phyloP scores from a whole-genome alignment of 1,140 invertebrate species.

The Zaprionus ornatus region DNA sequence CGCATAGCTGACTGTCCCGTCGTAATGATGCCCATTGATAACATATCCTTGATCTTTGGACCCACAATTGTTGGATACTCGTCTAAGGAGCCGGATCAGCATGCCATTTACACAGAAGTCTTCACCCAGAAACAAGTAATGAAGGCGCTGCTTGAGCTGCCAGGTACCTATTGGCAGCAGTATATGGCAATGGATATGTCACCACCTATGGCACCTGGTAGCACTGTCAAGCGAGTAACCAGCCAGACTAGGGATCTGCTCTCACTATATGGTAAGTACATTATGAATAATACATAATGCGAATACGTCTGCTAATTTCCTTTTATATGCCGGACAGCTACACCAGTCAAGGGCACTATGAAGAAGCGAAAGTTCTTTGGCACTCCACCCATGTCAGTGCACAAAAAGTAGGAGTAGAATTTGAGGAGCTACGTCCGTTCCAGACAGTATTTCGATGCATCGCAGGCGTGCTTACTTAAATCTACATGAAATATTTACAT shows the following conservation, averaged over 20 bases:
- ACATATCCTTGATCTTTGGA: slow-evolving; percentile 93
- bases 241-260: slow-evolving; percentile 63
- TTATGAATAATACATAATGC: not conserved
- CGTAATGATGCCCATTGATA: slow-evolving; percentile 91
- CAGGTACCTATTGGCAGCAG: slow-evolving; percentile 87
- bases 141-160: slow-evolving; percentile 87
- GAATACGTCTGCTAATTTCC: not conserved
- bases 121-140: slow-evolving; percentile 88
- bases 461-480: slow-evolving; percentile 62
- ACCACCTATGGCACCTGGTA: slow-evolving; percentile 18
- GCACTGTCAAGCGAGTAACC: slow-evolving; percentile 65
- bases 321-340: slow-evolving; percentile 48
- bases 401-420: slow-evolving; percentile 59
- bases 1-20: slow-evolving; percentile 87
- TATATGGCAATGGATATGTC: slow-evolving; percentile 56
- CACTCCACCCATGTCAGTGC: slow-evolving; percentile 65
- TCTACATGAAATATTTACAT: slow-evolving; percentile 56
- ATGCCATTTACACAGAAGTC: slow-evolving; percentile 84
- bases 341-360: slow-evolving; percentile 75
- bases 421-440: slow-evolving; percentile 5
- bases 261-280: slow-evolving; percentile 65
- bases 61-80: slow-evolving; percentile 94
- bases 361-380: slow-evolving; percentile 79
- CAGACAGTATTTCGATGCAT: slow-evolving; percentile 36
- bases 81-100: slow-evolving; percentile 86